phyloP scores from a whole-genome alignment of 2,888 invertebrate species.

The Troides oblongomaculatus region DNA sequence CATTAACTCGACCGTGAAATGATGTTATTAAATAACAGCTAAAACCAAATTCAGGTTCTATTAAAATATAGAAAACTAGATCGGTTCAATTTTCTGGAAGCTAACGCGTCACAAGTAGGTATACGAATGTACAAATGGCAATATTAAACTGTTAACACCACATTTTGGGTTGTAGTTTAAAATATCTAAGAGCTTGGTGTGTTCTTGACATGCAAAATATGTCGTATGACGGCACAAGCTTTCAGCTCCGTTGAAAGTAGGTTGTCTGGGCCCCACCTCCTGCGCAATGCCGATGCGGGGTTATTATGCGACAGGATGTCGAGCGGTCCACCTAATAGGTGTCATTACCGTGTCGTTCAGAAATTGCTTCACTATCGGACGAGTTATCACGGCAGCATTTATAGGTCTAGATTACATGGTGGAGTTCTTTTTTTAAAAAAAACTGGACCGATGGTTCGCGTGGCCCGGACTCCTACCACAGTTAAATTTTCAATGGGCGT shows the following conservation, averaged over 20 bases:
- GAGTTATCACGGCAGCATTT: conserved; percentile 70
- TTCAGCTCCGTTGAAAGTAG: conserved; percentile 50
- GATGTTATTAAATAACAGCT: too few relatives aligned
- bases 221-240: conserved; percentile 21
- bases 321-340: conserved; percentile 68
- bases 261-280: conserved; percentile 54
- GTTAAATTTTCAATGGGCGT: conserved; percentile 6
- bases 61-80: too few relatives aligned
- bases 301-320: conserved; percentile 71
- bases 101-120: neutral
- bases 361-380: conserved; percentile 77
- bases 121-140: neutral
- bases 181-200: neutral
- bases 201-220: conserved; percentile 14
- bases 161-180: neutral
- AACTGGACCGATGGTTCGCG: conserved; percentile 26
- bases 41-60: too few relatives aligned
- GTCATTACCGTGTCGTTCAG: conserved; percentile 77
- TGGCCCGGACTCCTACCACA: conserved; percentile 22
- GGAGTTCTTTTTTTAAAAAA: conserved; percentile 31
- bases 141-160: neutral
- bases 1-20: too few relatives aligned
- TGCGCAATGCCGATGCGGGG: conserved; percentile 39
- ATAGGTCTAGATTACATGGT: conserved; percentile 76
- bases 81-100: too few relatives aligned